A percentile compares a stretch with the other conserved stretches of the same genome.
Evolutionary conservation across 1,140 invertebrate species (phyloP).

Genomic region (Ctenoplectra terminalis): DNA sequence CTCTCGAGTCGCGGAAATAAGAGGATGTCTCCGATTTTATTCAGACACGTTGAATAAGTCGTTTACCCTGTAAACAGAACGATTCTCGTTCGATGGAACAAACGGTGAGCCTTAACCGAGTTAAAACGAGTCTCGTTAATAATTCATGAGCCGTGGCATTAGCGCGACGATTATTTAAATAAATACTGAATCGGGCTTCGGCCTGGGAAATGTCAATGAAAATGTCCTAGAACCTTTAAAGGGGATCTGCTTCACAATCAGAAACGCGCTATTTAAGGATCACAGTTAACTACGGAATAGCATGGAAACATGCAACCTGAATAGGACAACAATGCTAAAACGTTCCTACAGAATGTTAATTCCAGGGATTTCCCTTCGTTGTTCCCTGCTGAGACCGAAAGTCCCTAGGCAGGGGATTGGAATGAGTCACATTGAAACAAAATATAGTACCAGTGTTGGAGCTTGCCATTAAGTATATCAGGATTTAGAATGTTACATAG

Average conservation of each 20-base stretch:
- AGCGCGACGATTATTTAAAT: conserved; percentile 21
- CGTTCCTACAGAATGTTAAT: not conserved
- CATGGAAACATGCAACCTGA: not conserved
- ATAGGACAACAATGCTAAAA: not conserved
- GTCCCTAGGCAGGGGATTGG: too few species aligned
- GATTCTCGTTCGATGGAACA: not conserved
- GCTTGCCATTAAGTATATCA: not conserved
- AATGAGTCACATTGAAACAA: not conserved
- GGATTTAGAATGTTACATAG: conserved; percentile 10
- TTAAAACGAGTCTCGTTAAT: conserved; percentile 22
- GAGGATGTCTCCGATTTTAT: conserved; percentile 17
- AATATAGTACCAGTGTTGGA: not conserved
- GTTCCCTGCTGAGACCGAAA: not conserved
- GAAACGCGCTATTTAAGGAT: not conserved
- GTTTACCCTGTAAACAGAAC: conserved; percentile 38
- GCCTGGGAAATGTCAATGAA: not conserved
- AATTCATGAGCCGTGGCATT: conserved; percentile 20
- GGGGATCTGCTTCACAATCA: not conserved
- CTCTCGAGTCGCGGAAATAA: conserved; percentile 1
- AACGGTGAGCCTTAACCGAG: not conserved
- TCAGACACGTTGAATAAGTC: conserved; percentile 38
- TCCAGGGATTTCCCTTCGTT: not conserved
- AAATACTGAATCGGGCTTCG: not conserved
- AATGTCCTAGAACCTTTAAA: not conserved
- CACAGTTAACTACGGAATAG: not conserved